Evolutionary conservation across 2,113 vertebrate species (phyloP), one percentile per base, ranked within the genome.

Genomic region (Tetrax tetrax): DNA sequence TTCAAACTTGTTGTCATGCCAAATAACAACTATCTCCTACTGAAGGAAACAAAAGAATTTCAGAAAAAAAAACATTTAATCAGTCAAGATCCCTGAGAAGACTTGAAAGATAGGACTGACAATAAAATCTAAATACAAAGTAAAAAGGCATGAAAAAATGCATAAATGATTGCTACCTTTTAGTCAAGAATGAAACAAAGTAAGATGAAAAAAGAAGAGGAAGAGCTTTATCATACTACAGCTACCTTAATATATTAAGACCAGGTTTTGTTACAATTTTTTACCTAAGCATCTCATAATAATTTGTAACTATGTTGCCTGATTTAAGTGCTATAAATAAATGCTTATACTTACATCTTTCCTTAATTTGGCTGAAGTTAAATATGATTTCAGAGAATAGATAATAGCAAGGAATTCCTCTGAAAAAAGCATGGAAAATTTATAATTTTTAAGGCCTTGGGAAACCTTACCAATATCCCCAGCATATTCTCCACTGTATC

Each of bases 41-140:
- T 75, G 41, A 51, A 71, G 53, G 28, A 68, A 92, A 87, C 2
- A 81, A 77, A 87, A 27, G 4, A 82, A 51, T 65, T 86, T 48
- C 48, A 69, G n/a, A 38, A 24, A 65, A 43, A 83, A 87, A 61
- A 50, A 41, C 0, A 47, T 50, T 53, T 60, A 85, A 71, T 48
- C 1, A 1, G 14, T 83, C 77, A 68, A 50, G 51, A 63, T 31
- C 10, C 17, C n/a, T 71, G 33, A 86, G 28, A 87, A 70, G 43
- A 41, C 10, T 31, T 76, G n/a, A 71, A 79, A 79, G 6, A 45
- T 29, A 0, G 0, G 57, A 43, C 33, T 56, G 7, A 35, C 6
- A 45, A 72, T 27, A 31, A 91, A 66, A 82, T 18, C 31, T 70
- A 81, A 89, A 56, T 3, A 41, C 3, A 3, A 69, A 71, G 41